Evolutionary conservation across 1,140 invertebrate species (phyloP), one percentile per base, ranked within the genome.

Genomic region (Heliconius hermathena): DNA sequence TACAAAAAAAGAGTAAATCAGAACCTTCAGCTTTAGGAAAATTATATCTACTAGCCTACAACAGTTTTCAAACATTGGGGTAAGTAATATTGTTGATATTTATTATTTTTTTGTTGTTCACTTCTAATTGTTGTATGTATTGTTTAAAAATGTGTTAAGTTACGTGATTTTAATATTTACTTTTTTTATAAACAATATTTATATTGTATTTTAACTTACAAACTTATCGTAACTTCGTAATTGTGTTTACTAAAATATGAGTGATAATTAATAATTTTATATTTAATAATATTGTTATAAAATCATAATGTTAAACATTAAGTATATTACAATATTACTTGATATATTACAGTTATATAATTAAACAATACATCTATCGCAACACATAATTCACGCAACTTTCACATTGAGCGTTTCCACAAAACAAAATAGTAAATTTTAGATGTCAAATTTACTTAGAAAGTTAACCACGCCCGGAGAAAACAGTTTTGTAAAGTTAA

Each of bases 21-120:
- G 91, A 86, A 83, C 82, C 86, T 75, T 89, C 89, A 36, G 81
- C 84, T 75, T 72, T 95, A 70, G 90, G 89, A 36, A 96, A 96
- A 89, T 80, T 92, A n/a, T 96, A 96, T 84, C 90, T 96, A 54
- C 89, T 96, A 66, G 87, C 87, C 1, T 96, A 96, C 83, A 96
- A 96, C 88, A 89, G 88, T 66, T 85, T 94, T 22, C 95, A 96
- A 89, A 95, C 95, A 54, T 84, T 94, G 66, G 95, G 95, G 95
- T 95, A 89, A 93, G 91, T 90, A 75, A 60, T 66, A 66, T 66
- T 29, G 60, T 22, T 66, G 4, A 26, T 22, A 60, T 26, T 6
- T 66, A 1, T 66, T 66, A 36, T 36, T 36, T 36, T 36, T 36
- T 36, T 36, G 2, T 22, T 66, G 20, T 57, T 8, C 8, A 22